These are phyloP conservation scores for Orbicella faveolata DNA, from an alignment of 64 coral and sea anemone species.

Conservation along the genomic window DNA sequence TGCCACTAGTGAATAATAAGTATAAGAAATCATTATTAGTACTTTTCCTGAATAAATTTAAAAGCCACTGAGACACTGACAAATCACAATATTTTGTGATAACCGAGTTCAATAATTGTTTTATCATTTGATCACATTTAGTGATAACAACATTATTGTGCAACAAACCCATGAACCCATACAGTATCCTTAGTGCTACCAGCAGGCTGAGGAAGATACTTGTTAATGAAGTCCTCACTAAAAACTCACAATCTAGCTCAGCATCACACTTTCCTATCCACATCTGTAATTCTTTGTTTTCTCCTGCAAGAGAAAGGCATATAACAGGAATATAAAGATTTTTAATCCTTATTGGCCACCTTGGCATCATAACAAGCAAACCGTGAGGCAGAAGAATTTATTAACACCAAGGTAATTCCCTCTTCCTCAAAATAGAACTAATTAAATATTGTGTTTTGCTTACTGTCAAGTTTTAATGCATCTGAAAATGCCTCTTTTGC, in stretches of 20 bases:
- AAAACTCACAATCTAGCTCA: constrained; percentile 64
- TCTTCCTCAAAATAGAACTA: too few relatives aligned
- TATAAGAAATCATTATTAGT: background rate
- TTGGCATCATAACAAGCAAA: background rate
- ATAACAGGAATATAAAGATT: background rate
- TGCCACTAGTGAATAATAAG: constrained; percentile 28
- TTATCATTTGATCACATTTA: too few relatives aligned
- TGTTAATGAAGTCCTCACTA: too few relatives aligned
- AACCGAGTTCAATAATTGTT: too few relatives aligned
- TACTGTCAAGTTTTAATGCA: constrained; percentile 68
- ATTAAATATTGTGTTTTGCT: background rate
- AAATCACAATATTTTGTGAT: too few relatives aligned
- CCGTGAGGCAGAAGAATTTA: background rate
- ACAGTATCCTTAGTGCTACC: too few relatives aligned
- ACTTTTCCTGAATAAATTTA: too few relatives aligned
- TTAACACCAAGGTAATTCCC: too few relatives aligned
- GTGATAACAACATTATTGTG: too few relatives aligned
- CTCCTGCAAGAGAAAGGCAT: constrained; percentile 46
- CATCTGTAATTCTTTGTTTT: constrained; percentile 76
- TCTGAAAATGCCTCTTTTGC: constrained; percentile 68
- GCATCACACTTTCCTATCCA: constrained; percentile 86
- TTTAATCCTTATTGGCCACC: background rate
- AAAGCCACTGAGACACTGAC: too few relatives aligned
- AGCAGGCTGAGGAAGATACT: too few relatives aligned
- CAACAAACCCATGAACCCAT: too few relatives aligned